Percentiles rank a stretch among this genome's conserved stretches.
phyloP scores from a whole-genome alignment of 2,888 invertebrate species.

The Fissipunctia ypsillon region DNA sequence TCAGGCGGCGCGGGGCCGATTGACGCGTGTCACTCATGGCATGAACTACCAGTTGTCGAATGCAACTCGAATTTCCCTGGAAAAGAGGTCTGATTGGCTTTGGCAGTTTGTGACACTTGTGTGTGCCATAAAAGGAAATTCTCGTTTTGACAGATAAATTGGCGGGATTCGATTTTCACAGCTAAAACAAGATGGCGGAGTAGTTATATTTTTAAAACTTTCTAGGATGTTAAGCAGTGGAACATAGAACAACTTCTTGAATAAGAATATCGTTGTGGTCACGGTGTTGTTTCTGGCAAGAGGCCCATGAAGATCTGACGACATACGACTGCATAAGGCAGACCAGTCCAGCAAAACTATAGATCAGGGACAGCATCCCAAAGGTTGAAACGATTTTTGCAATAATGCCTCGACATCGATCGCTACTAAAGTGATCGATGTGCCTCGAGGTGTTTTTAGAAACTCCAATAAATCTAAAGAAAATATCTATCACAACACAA shows the following conservation, averaged over 20 bases:
- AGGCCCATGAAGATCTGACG: background rate
- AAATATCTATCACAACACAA: background rate
- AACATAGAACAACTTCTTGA: background rate
- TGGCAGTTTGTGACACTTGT: conserved; percentile 15
- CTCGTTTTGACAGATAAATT: conserved; percentile 1
- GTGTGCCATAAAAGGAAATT: background rate
- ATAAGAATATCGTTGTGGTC: background rate
- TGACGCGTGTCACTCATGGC: conserved; percentile 80
- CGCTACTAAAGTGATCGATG: no score
- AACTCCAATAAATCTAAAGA: background rate
- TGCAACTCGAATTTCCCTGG: conserved; percentile 37
- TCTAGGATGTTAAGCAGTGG: background rate
- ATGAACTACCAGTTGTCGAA: conserved; percentile 64
- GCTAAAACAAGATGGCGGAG: conserved; percentile 11
- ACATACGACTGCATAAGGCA: no score
- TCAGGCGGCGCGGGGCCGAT: conserved; percentile 82
- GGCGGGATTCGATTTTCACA: conserved; percentile 10
- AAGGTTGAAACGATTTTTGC: background rate
- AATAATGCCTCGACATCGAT: background rate
- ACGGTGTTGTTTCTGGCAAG: background rate
- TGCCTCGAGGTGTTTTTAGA: background rate
- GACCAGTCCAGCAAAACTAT: background rate
- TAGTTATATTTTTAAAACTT: background rate
- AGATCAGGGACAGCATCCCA: background rate
- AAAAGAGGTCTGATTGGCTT: background rate